Base-by-base conservation (phyloP, 1,140 invertebrate species). In the Acromyrmex charruanus region DNA sequence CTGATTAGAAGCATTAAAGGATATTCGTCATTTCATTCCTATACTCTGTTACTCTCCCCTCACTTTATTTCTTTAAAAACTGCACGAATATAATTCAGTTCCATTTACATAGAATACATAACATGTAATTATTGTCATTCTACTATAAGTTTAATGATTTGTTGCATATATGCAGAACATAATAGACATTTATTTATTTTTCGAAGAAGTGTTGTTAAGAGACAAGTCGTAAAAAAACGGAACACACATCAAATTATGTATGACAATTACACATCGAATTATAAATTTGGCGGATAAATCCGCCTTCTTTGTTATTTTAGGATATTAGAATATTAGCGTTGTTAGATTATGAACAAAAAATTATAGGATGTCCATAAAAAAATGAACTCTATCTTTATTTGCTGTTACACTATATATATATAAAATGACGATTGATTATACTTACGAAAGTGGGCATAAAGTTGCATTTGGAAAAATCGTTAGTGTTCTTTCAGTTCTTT, bases 41-140 rank as follows among this genome's bases (percentile, higher is more conserved):
- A 4, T 55, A 35, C 6, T 31, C 10, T 16, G 16, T 25, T 28
- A 16, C 49, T 44, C 3, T 63, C 16, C 21, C 3, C 10, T 39
- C 10, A n/a, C 6, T 21, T 63, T 77, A 63, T 44, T 16, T 28
- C 9, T 49, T 77, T 28, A 10, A 77, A 39, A 44, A 18, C 21
- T 69, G 14, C 28, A 21, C 14, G 21, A 16, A 25, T 10, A 12
- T 18, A 44, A 80, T 9, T 25, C 16, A 66, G 58, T 69, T 68
- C 16, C 31, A 6, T 58, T 79, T 18, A 10, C n/a, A 58, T 28
- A 69, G 79, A 81, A 81, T 69, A 68, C 2, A 2, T 55, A 55
- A 68, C 39, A 14, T 7, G n/a, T 21, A 25, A 68, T 80, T 55
- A 68, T 80, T 55, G 16, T 16, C 0, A 35, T 44, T 6, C 35